These are phyloP conservation scores for Alitta virens DNA, from an alignment of 2,888 invertebrate genomes.

Conservation along the genomic window DNA sequence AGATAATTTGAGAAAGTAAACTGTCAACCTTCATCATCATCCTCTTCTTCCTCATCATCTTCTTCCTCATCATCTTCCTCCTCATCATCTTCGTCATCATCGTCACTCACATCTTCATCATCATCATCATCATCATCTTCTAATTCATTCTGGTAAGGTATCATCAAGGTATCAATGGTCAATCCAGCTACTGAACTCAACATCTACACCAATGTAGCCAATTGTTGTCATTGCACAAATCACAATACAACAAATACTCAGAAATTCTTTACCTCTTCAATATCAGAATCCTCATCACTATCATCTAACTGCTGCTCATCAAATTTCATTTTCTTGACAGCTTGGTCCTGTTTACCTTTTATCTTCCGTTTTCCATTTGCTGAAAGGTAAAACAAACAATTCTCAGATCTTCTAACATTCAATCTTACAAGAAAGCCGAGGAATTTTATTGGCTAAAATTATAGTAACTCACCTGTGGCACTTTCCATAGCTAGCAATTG, in stretches of 20 bases:
- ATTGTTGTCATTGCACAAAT: too few relatives aligned
- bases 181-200: too few relatives aligned
- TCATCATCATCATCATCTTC: conserved; percentile 46
- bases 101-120: conserved; percentile 60
- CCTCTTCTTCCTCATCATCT: conserved; percentile 29
- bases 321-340: conserved; percentile 18
- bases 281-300: conserved; percentile 59
- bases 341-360: background rate
- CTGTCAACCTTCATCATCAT: conserved; percentile 24
- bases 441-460: too few relatives aligned
- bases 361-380: background rate
- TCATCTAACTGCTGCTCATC: conserved; percentile 44
- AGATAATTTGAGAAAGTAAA: too few relatives aligned
- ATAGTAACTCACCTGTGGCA: too few relatives aligned
- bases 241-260: too few relatives aligned
- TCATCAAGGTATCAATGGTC: too few relatives aligned
- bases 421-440: too few relatives aligned
- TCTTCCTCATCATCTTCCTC: conserved; percentile 27
- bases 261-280: conserved; percentile 49
- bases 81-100: conserved; percentile 35
- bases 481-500: too few relatives aligned
- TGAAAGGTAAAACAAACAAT: too few relatives aligned
- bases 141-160: conserved; percentile 2
- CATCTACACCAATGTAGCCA: too few relatives aligned
- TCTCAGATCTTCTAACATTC: too few relatives aligned